Conservation (phyloP, 2,113 vertebrate genomes). For the Eudyptes chrysolophus region DNA sequence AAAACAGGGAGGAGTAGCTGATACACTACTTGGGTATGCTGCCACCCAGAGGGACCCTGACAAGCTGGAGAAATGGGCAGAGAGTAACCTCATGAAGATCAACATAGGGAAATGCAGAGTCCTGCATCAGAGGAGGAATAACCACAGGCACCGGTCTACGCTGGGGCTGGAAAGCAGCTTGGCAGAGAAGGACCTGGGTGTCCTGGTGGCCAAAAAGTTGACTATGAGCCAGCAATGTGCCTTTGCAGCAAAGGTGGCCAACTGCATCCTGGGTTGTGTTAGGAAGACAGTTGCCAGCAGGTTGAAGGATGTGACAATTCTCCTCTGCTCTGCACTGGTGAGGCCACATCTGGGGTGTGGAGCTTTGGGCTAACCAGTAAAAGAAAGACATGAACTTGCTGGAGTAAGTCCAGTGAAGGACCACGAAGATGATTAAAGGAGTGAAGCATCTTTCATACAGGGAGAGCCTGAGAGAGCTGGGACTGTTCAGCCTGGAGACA, state of each 20-base stretch:
- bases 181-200: background rate
- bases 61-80: fast-evolving
- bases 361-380: background rate
- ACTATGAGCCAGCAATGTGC: background rate
- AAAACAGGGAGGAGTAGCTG: background rate
- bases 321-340: background rate
- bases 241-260: background rate
- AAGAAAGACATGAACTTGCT: background rate
- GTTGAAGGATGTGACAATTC: background rate
- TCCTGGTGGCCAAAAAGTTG: background rate
- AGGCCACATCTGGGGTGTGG: background rate
- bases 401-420: background rate
- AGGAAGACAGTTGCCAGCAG: background rate
- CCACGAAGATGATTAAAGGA: background rate
- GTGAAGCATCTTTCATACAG: background rate
- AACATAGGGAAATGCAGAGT: background rate
- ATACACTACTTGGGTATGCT: fast-evolving
- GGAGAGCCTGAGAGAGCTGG: background rate
- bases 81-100: background rate
- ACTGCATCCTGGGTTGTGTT: background rate
- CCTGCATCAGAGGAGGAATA: background rate
- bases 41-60: background rate
- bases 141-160: fast-evolving
- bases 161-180: background rate
- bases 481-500: fast-evolving